Base-by-base conservation (phyloP, 1,140 invertebrate species). In the Cephus cinctus region DNA sequence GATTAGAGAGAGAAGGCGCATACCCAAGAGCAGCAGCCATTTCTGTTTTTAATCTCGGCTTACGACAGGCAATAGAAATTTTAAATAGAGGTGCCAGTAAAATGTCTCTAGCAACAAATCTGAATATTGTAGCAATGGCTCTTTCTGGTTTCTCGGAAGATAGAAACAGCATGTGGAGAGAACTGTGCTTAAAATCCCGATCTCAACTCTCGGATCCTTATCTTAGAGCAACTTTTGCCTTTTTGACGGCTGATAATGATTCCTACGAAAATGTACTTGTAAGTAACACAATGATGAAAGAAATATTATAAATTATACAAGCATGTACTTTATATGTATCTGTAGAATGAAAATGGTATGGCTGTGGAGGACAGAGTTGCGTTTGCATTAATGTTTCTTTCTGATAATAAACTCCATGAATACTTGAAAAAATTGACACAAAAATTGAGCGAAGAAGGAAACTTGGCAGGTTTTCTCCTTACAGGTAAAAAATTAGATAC, bases 361-460 rank as follows among this genome's bases (percentile, higher is more conserved):
- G 82, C 85, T 14, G 83, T 97, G 4, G 84, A 89, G 57, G 95
- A 98, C 76, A 79, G 92, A 60, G 85, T 97, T 31, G 94, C 92
- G n/a, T 97, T 98, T 80, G 94, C 94, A 20, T 88, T 92, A 59
- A 87, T 87, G 54, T 98, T 88, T 77, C 78, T 98, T 20, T 83
- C 89, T 5, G 94, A 97, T 75, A 75, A 72, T 11, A 86, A 88
- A 71, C 75, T 98, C 38, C 74, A 80, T 43, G 89, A 92, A 18
- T 96, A 88, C 78, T 76, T 97, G 14, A 83, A 85, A 35, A 79
- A 78, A 53, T 77, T 92, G 15, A 85, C 83, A 6, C 80, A 81
- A 35, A 80, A 82, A 43, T 78, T 95, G 31, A 86, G 84, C 11
- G 83, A 86, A 27, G 80, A 83, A 51, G 94, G 93, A 4, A 84